phyloP scores from a whole-genome alignment of 92 coral and sea anemone species.

The Epizoanthus scotinus region DNA sequence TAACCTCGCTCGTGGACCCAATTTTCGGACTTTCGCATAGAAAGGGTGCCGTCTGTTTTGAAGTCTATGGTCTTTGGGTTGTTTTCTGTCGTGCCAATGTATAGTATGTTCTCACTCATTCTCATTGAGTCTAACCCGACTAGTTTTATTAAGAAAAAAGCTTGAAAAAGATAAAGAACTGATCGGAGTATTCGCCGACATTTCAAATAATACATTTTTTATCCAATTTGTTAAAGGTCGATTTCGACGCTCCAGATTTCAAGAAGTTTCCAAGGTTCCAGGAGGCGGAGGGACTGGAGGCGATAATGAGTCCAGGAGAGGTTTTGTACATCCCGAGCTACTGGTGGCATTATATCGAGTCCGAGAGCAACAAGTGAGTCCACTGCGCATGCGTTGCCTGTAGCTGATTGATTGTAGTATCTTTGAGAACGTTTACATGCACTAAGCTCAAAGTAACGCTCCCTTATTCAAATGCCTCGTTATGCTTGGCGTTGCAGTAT shows the following conservation, averaged over 20 bases:
- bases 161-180: too few relatives aligned
- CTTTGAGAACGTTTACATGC: too few relatives aligned
- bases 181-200: background rate
- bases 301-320: slow-evolving; percentile 82
- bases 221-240: slow-evolving; percentile 42
- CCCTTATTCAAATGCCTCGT: background rate
- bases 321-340: slow-evolving; percentile 88
- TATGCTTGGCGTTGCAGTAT: slow-evolving; percentile 49
- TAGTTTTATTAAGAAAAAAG: too few relatives aligned
- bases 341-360: slow-evolving; percentile 99
- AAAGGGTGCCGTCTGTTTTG: too few relatives aligned
- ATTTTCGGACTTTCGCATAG: too few relatives aligned
- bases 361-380: slow-evolving; percentile 79
- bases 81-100: too few relatives aligned
- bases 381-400: background rate
- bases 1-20: too few relatives aligned
- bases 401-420: too few relatives aligned
- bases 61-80: too few relatives aligned
- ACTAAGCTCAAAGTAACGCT: too few relatives aligned
- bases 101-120: too few relatives aligned
- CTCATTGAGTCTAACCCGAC: too few relatives aligned
- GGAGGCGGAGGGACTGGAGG: slow-evolving; percentile 86
- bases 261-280: slow-evolving; percentile 74
- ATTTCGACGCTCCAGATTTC: slow-evolving; percentile 79
- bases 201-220: background rate